These are phyloP conservation scores for Peucedramus taeniatus DNA, from an alignment of 2,113 vertebrate genomes.

Conservation along the genomic window DNA sequence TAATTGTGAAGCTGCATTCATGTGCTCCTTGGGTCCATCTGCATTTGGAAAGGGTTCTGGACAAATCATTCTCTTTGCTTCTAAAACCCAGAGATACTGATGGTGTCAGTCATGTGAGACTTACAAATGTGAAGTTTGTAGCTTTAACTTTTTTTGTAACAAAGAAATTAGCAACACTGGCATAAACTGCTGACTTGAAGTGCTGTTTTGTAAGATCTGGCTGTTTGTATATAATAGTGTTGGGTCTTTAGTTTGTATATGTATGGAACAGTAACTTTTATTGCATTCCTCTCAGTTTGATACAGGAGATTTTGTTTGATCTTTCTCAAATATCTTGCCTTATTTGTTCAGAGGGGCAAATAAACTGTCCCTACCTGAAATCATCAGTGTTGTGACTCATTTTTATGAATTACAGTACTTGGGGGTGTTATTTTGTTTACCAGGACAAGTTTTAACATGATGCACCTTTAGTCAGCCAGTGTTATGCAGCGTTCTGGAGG, in stretches of 20 bases:
- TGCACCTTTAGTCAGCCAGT: accelerated
- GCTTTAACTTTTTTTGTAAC: conserved; percentile 79
- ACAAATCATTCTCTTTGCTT: conserved; percentile 25
- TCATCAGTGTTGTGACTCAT: not conserved
- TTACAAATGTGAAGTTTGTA: conserved; percentile 76
- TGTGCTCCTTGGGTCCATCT: not conserved
- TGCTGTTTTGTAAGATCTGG: conserved; percentile 73
- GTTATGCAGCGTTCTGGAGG: not conserved
- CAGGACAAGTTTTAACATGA: not conserved
- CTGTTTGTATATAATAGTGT: conserved; percentile 71
- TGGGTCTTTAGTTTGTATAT: conserved; percentile 72
- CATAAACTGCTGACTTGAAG: conserved; percentile 71
- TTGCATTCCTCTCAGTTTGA: conserved; percentile 44
- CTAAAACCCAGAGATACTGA: not conserved
- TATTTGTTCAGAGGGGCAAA: conserved; percentile 65
- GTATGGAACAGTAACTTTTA: conserved; percentile 58
- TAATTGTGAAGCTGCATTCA: not conserved
- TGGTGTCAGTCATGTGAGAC: conserved; percentile 34
- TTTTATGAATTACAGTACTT: not conserved
- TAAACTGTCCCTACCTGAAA: conserved; percentile 65
- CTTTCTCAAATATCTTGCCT: conserved; percentile 35
- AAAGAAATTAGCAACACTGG: conserved; percentile 63
- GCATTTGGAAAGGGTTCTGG: conserved; percentile 22
- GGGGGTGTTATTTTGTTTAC: not conserved
- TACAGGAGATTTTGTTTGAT: conserved; percentile 55